phyloP scores from a whole-genome alignment of 2,113 vertebrate genomes.

The Lucifuga dentata region DNA sequence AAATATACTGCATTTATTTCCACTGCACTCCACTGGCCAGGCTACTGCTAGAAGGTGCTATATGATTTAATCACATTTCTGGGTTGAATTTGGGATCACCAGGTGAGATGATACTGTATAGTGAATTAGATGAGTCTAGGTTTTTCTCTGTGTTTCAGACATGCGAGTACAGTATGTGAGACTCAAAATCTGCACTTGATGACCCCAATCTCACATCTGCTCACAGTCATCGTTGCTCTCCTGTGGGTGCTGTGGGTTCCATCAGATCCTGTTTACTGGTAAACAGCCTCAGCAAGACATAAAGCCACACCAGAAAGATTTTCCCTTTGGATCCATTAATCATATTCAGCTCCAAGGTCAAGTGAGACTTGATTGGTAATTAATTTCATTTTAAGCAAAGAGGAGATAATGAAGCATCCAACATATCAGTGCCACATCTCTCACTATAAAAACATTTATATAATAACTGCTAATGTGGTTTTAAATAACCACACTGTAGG shows the following conservation, averaged over 20 bases:
- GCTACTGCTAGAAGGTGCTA: constrained; percentile 5
- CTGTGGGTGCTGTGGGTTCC: too few relatives aligned
- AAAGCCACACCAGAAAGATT: constrained; percentile 3
- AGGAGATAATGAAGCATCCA: constrained; percentile 26
- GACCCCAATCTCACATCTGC: constrained; percentile 73
- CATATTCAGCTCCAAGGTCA: constrained; percentile 69
- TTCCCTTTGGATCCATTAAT: neutral
- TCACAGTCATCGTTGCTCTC: constrained; percentile 51
- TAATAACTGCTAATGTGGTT: too few relatives aligned
- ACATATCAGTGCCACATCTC: constrained; percentile 3
- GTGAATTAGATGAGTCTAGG: constrained; percentile 25
- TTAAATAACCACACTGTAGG: too few relatives aligned
- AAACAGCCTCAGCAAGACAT: constrained; percentile 5
- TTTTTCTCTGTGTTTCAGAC: constrained; percentile 60
- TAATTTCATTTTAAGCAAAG: constrained; percentile 21
- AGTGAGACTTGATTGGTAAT: constrained; percentile 24
- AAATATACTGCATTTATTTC: constrained; percentile 21
- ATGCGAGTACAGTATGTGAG: constrained; percentile 57
- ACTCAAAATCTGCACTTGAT: constrained; percentile 65
- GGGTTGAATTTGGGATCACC: constrained; percentile 38
- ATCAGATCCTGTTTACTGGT: constrained; percentile 15
- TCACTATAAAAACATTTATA: too few relatives aligned
- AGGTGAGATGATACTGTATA: constrained; percentile 45
- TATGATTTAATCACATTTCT: constrained; percentile 44
- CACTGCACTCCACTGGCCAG: neutral